Conservation (phyloP, 2,888 invertebrate species). For the Adelphocoris suturalis region DNA sequence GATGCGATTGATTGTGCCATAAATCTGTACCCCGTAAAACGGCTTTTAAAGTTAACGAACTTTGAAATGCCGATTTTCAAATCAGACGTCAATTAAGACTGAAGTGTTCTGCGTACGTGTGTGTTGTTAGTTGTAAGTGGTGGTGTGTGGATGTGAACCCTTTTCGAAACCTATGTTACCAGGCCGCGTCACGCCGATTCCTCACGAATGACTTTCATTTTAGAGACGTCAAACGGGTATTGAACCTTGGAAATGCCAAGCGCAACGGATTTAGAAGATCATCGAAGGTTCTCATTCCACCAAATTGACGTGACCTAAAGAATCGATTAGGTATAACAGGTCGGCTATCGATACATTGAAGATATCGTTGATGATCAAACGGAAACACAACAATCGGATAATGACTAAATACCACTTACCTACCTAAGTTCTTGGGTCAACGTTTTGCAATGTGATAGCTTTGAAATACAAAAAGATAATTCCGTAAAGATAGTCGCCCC, state of each 20-base stretch:
- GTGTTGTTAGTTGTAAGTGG: neutral
- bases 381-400: too few relatives aligned
- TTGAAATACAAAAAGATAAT: too few relatives aligned
- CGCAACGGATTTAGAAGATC: slow-evolving; percentile 19
- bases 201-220: slow-evolving; percentile 18
- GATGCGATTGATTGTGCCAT: neutral
- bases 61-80: slow-evolving; percentile 21
- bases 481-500: too few relatives aligned
- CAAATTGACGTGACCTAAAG: too few relatives aligned
- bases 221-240: slow-evolving; percentile 4
- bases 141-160: neutral
- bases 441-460: too few relatives aligned
- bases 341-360: too few relatives aligned
- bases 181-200: slow-evolving; percentile 1
- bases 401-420: too few relatives aligned
- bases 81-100: slow-evolving; percentile 24
- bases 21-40: neutral
- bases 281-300: neutral
- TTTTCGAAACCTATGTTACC: neutral
- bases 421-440: too few relatives aligned
- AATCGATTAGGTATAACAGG: too few relatives aligned
- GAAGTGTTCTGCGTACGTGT: neutral
- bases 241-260: slow-evolving; percentile 30
- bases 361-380: too few relatives aligned
- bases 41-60: neutral